Evolutionary conservation across 2,113 vertebrate genomes (phyloP), one percentile per base, ranked within the genome.

Genomic region (Marmota monax): DNA sequence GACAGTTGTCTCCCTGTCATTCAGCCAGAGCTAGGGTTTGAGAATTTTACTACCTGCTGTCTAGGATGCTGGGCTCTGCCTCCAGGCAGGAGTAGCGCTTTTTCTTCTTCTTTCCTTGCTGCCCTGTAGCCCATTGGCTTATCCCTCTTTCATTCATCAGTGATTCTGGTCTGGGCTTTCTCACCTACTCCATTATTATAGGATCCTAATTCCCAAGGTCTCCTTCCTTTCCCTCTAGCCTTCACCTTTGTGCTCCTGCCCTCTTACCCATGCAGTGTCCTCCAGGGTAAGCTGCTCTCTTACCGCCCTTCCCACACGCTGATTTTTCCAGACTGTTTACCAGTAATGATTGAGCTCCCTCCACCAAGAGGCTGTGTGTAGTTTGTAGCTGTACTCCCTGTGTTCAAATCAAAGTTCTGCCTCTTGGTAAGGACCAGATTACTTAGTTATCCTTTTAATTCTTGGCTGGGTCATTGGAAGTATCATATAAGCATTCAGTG

Each of bases 401-500:
- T 53, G 76, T 76, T 88, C 48, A 45, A 77, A 56, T 42, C 12
- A 20, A 65, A 79, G 37, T 86, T 82, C 53, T 74, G 32, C 39
- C 34, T 51, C 48, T 78, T 42, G 42, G 23, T 42, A 86, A 93
- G 32, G 17, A 2, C 29, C 22, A 73, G 67, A 74, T 58, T 69
- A 84, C 18, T 85, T 34, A 32, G 18, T 63, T 34, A 53, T 45
- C 78, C 16, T 80, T 95, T n/a, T 34, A 73, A 34, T 70, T 83
- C 87, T 83, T 22, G 37, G 7, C 13, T 67, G 25, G 39, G n/a
- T 82, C 29, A 69, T 82, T 85, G 84, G 2, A 14, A 78, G 42
- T 56, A 85, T 65, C 87, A 73, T 88, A 39, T 22, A 95, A 96
- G 56, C 9, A 90, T 48, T 84, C 18, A 82, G 3, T n/a, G 17